phyloP scores from a whole-genome alignment of 2,113 vertebrate genomes.

The Hyperoodon ampullatus region DNA sequence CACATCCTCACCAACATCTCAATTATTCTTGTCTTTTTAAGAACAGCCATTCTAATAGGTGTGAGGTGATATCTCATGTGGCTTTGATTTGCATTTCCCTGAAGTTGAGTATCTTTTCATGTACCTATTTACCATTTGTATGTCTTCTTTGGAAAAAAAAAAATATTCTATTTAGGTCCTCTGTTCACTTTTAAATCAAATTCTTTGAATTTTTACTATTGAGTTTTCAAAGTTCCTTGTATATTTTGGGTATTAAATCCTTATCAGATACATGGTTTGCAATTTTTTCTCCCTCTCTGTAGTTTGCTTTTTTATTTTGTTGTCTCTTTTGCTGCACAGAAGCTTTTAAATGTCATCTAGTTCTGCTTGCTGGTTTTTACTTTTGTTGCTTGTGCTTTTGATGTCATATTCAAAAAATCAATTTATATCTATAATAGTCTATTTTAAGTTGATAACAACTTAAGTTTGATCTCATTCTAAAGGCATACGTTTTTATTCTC shows the following conservation, averaged over 20 bases:
- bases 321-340: not conserved
- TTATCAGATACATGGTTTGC: not conserved
- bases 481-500: not conserved
- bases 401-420: not conserved
- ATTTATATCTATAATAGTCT: not conserved
- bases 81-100: not conserved
- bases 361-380: not conserved
- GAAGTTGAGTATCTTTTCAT: not conserved
- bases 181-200: not conserved
- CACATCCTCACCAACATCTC: not conserved
- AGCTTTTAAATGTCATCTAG: not conserved
- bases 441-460: not conserved
- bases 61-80: not conserved
- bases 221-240: not conserved
- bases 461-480: not conserved
- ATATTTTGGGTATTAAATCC: not conserved
- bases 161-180: not conserved
- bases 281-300: not conserved
- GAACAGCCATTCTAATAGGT: not conserved
- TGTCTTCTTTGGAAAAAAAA: not conserved
- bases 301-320: not conserved
- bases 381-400: not conserved
- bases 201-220: not conserved
- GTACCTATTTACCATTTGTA: not conserved
- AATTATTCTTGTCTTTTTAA: not conserved